These are phyloP conservation scores for Falcunculus frontatus DNA, from an alignment of 2,113 vertebrate genomes.

Conservation along the genomic window DNA sequence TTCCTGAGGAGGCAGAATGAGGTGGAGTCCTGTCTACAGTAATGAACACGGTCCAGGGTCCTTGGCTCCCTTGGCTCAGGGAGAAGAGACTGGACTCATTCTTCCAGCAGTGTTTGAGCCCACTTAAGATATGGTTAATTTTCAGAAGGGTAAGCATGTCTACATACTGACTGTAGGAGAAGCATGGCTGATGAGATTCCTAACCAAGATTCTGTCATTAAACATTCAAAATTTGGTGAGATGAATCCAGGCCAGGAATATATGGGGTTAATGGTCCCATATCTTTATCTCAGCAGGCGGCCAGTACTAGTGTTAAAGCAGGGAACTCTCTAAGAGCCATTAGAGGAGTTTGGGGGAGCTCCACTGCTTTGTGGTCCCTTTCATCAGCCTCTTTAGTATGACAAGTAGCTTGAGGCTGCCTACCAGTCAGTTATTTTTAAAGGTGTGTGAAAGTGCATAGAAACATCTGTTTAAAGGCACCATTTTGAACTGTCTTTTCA, in stretches of 20 bases:
- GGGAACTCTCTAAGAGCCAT: background rate
- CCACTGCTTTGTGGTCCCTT: background rate
- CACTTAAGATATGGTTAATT: background rate
- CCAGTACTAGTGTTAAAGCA: background rate
- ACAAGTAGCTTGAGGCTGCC: conserved; percentile 35
- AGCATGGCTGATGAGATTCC: background rate
- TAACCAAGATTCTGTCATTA: background rate
- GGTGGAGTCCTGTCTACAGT: background rate
- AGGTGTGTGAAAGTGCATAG: background rate
- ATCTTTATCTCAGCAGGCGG: conserved; percentile 9
- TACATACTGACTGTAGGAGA: background rate
- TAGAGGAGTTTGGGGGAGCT: conserved; percentile 4
- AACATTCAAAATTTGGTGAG: background rate
- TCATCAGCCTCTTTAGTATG: conserved; percentile 14
- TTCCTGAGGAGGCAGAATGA: background rate
- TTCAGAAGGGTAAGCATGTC: background rate
- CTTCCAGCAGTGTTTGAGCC: background rate
- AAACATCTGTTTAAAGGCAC: conserved; percentile 20
- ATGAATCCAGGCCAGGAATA: background rate
- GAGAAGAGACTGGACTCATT: background rate
- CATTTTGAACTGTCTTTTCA: background rate
- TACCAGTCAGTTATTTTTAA: conserved; percentile 1
- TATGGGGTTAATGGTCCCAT: conserved; percentile 1
- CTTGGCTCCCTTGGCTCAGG: background rate
- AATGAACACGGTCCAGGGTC: background rate